These are phyloP conservation scores for Halictus quadricinctus DNA, from an alignment of 2,888 invertebrate species.

Conservation along the genomic window DNA sequence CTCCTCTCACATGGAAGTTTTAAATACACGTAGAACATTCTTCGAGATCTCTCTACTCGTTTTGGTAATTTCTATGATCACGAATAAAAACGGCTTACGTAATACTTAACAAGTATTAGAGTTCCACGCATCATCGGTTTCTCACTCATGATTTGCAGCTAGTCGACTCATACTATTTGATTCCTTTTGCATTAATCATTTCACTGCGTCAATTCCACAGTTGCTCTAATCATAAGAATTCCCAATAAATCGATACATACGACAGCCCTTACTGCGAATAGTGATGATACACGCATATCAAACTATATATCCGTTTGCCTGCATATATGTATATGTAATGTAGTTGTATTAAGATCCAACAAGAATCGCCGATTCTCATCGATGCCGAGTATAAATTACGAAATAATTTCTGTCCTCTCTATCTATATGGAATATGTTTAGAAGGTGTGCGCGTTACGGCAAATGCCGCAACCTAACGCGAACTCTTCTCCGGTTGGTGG, in stretches of 20 bases:
- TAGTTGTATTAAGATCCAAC: conserved; percentile 43
- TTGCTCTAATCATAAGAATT: conserved; percentile 54
- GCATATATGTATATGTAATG: conserved; percentile 41
- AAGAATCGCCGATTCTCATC: conserved; percentile 7
- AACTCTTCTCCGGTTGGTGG: conserved; percentile 99
- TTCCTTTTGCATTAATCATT: conserved; percentile 40
- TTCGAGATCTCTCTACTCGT: conserved; percentile 22
- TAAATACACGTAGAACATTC: conserved; percentile 44
- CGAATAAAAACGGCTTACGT: conserved; percentile 72
- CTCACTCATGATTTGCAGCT: conserved; percentile 51
- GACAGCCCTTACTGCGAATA: conserved; percentile 30
- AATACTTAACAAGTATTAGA: conserved; percentile 69
- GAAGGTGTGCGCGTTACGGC: conserved; percentile 96
- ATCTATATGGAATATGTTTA: conserved; percentile 80
- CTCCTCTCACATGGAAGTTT: conserved; percentile 58
- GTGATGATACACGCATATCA: conserved; percentile 41
- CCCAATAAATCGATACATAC: conserved; percentile 40
- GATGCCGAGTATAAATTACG: conserved; percentile 16
- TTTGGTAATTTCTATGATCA: conserved; percentile 59
- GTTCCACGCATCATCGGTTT: conserved; percentile 56
- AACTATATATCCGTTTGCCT: conserved; percentile 40
- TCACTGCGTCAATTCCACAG: conserved; percentile 67
- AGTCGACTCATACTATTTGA: conserved; percentile 41
- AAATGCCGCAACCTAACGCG: conserved; percentile 98
- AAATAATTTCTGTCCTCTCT: conserved; percentile 2